Conservation (phyloP, 2,797 vertebrate species). For the Carduelis carduelis region DNA sequence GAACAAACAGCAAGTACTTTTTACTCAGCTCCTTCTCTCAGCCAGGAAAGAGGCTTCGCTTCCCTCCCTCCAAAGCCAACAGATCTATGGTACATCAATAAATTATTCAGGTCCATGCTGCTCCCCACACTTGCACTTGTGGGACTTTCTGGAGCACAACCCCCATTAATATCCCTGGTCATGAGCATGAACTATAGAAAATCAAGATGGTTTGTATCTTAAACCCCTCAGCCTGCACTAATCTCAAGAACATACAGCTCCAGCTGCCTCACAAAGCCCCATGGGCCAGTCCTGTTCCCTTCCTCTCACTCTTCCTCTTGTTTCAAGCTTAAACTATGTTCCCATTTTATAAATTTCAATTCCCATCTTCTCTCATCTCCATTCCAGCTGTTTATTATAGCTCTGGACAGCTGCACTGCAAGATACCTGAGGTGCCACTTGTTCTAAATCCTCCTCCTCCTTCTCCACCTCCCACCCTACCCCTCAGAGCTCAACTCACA, state of each 20-base stretch:
- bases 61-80: slow-evolving; percentile 74
- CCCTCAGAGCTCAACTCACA: neutral
- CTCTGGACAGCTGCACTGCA: slow-evolving; percentile 52
- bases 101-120: slow-evolving; percentile 80
- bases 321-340: neutral
- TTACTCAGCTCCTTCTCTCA: neutral
- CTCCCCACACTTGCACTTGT: slow-evolving; percentile 30
- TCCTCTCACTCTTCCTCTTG: neutral
- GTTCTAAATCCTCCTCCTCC: slow-evolving; percentile 44
- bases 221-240: slow-evolving; percentile 9
- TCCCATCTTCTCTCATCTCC: neutral
- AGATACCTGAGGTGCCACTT: slow-evolving; percentile 67
- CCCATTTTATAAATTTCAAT: neutral
- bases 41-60: neutral
- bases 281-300: neutral
- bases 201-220: neutral
- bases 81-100: slow-evolving; percentile 73
- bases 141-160: neutral
- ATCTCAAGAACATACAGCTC: neutral
- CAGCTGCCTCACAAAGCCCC: slow-evolving; percentile 2
- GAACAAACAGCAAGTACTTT: neutral
- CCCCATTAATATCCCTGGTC: neutral
- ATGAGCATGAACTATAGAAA: neutral
- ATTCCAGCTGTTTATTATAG: slow-evolving; percentile 58
- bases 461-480: neutral